Evolutionary conservation across 2,888 invertebrate species (phyloP).

Genomic region (Ichneumoninae sp.): DNA sequence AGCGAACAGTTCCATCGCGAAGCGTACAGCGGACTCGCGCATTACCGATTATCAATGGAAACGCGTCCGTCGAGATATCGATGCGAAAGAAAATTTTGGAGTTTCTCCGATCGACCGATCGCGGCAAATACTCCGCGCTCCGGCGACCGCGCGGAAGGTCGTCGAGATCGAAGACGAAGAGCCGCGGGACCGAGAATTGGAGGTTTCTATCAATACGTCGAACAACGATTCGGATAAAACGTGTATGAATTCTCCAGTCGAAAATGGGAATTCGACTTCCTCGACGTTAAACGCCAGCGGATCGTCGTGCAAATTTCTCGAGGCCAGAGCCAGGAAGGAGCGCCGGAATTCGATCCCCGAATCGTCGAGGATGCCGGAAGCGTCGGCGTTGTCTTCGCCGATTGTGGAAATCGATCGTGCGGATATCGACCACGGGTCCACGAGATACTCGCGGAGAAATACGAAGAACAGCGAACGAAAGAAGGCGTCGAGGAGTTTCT

Average conservation of each 20-base stretch:
- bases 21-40: conserved; percentile 23
- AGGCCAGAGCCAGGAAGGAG: neutral
- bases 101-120: neutral
- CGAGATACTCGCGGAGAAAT: neutral
- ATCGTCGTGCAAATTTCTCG: conserved; percentile 8
- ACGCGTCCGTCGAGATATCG: conserved; percentile 31
- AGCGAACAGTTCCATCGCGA: neutral
- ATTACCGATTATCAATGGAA: conserved; percentile 37
- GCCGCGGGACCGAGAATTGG: neutral
- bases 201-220: neutral
- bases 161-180: conserved; percentile 4
- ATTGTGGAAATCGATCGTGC: neutral
- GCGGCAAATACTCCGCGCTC: neutral
- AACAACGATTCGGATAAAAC: conserved; percentile 21
- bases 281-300: neutral
- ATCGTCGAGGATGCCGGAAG: conserved; percentile 22
- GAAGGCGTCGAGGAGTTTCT: conserved; percentile 23
- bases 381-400: conserved; percentile 26
- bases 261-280: neutral
- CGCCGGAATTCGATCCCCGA: conserved; percentile 17
- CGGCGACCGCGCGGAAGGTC: neutral
- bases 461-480: conserved; percentile 45
- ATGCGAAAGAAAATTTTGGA: conserved; percentile 25
- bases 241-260: neutral
- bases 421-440: neutral